Evolutionary conservation across 2,888 invertebrate species (phyloP).

Genomic region (Lasioglossum malachurum): DNA sequence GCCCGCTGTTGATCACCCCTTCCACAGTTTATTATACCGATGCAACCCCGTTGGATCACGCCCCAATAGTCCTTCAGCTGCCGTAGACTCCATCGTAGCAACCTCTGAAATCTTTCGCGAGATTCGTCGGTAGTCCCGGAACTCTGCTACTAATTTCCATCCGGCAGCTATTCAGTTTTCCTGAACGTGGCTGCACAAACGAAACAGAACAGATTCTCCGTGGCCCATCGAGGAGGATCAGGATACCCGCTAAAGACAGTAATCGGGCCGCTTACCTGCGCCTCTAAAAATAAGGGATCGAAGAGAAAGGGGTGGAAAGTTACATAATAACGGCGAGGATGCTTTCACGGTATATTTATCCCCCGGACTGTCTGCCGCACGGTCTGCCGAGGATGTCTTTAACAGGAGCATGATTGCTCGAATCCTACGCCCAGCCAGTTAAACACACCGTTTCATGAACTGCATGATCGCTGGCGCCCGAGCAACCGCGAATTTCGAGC

Average conservation of each 20-base stretch:
- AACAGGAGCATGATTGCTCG: slow-evolving; percentile 38
- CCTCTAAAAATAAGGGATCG: background rate
- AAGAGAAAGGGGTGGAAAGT: slow-evolving; percentile 19
- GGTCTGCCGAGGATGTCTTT: slow-evolving; percentile 22
- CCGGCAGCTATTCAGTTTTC: background rate
- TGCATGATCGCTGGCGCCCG: background rate
- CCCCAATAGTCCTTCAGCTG: slow-evolving; percentile 62
- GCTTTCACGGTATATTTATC: slow-evolving; percentile 38
- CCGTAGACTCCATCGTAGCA: slow-evolving; percentile 36
- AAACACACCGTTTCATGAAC: background rate
- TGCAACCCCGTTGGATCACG: slow-evolving; percentile 65
- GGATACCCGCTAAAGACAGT: slow-evolving; percentile 17
- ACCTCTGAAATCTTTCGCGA: background rate
- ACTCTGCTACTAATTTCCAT: slow-evolving; percentile 29
- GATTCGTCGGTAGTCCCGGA: slow-evolving; percentile 14
- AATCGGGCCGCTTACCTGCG: slow-evolving; percentile 39
- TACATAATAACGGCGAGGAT: slow-evolving; percentile 33
- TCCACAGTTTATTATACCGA: slow-evolving; percentile 59
- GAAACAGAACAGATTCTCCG: background rate
- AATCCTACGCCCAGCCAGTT: background rate
- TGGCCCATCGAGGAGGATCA: background rate
- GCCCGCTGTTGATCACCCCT: slow-evolving; percentile 66
- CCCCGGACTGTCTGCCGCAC: slow-evolving; percentile 33
- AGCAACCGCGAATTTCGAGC: background rate
- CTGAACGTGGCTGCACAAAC: slow-evolving; percentile 1